phyloP scores from a whole-genome alignment of 2,797 vertebrate genomes.

The Pygocentrus nattereri region DNA sequence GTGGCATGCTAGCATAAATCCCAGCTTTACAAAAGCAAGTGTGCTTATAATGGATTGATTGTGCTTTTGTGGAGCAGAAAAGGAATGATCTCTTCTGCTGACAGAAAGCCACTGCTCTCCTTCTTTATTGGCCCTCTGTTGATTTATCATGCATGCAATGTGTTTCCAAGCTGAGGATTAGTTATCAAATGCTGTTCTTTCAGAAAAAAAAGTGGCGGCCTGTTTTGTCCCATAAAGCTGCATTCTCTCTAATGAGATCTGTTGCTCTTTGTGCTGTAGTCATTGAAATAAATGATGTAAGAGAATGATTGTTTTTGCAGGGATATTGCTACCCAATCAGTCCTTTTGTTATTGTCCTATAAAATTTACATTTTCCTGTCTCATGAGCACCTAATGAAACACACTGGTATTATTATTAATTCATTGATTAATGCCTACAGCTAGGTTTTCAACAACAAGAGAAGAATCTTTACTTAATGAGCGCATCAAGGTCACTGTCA shows the following conservation, averaged over 20 bases:
- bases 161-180: conserved; percentile 50
- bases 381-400: conserved; percentile 40
- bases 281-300: conserved; percentile 44
- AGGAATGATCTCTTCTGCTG: conserved; percentile 59
- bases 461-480: conserved; percentile 44
- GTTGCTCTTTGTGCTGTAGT: conserved; percentile 41
- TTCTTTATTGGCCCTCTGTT: conserved; percentile 48
- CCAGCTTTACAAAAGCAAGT: conserved; percentile 61
- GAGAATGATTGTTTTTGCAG: conserved; percentile 26
- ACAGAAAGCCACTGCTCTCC: conserved; percentile 56
- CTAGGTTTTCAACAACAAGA: conserved; percentile 31
- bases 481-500: conserved; percentile 33
- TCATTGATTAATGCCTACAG: conserved; percentile 49
- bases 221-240: conserved; percentile 46
- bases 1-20: conserved; percentile 57
- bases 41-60: conserved; percentile 62
- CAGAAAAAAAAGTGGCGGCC: conserved; percentile 26
- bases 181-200: conserved; percentile 54
- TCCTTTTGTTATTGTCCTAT: conserved; percentile 8
- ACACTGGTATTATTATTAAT: conserved; percentile 45
- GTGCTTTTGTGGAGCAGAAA: conserved; percentile 61
- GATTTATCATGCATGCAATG: conserved; percentile 55
- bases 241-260: conserved; percentile 44
- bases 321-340: conserved; percentile 18
- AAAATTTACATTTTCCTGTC: conserved; percentile 35